Conservation (phyloP, 2,113 vertebrate genomes). For the Leucopternis melanops region DNA sequence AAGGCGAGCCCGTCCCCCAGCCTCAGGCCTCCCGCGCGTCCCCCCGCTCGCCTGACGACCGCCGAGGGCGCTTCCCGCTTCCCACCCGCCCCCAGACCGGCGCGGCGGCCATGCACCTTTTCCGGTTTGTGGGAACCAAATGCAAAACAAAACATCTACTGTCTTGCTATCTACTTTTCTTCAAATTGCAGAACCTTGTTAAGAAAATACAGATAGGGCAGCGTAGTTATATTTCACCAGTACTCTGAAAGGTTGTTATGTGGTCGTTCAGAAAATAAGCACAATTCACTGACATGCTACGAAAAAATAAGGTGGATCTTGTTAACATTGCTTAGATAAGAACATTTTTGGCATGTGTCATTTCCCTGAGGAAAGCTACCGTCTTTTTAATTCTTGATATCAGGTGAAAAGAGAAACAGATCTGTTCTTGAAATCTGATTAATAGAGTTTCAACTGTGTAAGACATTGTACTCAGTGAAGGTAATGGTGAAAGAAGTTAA, state of each 20-base stretch:
- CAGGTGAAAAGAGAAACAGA: not conserved
- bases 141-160: not conserved
- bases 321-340: not conserved
- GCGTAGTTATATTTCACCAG: not conserved
- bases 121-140: not conserved
- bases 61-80: no score
- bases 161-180: not conserved
- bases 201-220: not conserved
- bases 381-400: not conserved
- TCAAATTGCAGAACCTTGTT: not conserved
- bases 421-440: not conserved
- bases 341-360: not conserved
- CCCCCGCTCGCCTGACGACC: not conserved
- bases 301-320: not conserved
- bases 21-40: not conserved
- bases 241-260: not conserved
- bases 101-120: not conserved
- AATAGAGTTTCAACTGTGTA: not conserved
- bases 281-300: not conserved
- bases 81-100: no score
- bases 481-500: not conserved
- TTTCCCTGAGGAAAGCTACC: not conserved
- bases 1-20: not conserved
- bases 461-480: not conserved
- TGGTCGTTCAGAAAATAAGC: not conserved